These are phyloP conservation scores for Falcaria lacertinaria DNA, from an alignment of 2,888 invertebrate genomes.

Conservation along the genomic window DNA sequence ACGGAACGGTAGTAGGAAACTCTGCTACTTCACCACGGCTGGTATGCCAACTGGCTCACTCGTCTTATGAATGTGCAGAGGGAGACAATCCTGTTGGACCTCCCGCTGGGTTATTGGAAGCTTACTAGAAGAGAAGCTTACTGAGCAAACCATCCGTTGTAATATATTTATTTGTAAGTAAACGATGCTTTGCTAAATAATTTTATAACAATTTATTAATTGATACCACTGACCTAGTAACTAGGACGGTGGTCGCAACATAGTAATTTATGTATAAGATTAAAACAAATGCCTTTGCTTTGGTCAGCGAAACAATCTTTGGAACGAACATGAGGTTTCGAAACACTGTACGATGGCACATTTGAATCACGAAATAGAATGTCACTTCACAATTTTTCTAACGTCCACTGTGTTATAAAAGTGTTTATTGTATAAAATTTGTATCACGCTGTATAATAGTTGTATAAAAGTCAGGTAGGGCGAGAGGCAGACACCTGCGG, in stretches of 20 bases:
- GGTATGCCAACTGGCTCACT: too few relatives aligned
- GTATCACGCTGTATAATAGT: conserved; percentile 19
- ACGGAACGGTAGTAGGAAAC: too few relatives aligned
- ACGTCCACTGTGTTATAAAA: conserved; percentile 13
- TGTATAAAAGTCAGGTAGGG: conserved; percentile 28
- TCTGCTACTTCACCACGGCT: too few relatives aligned
- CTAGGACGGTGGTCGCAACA: too few relatives aligned
- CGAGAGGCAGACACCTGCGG: conserved; percentile 33
- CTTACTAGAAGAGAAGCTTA: not conserved
- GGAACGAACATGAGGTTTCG: conserved; percentile 34
- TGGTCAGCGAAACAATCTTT: conserved; percentile 38
- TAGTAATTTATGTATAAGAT: not conserved
- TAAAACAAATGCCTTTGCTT: conserved; percentile 26
- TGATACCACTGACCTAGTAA: too few relatives aligned
- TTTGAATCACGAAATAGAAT: conserved; percentile 23
- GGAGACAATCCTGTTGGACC: too few relatives aligned
- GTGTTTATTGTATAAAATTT: not conserved
- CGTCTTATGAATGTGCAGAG: too few relatives aligned
- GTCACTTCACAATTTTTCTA: not conserved
- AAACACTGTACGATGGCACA: conserved; percentile 31
- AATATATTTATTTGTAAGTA: not conserved
- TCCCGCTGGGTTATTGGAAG: too few relatives aligned
- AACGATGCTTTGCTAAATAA: not conserved
- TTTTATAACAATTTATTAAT: too few relatives aligned
- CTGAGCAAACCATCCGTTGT: not conserved